phyloP scores from a whole-genome alignment of 2,797 vertebrate species.

The Coccyzus lansbergi region DNA sequence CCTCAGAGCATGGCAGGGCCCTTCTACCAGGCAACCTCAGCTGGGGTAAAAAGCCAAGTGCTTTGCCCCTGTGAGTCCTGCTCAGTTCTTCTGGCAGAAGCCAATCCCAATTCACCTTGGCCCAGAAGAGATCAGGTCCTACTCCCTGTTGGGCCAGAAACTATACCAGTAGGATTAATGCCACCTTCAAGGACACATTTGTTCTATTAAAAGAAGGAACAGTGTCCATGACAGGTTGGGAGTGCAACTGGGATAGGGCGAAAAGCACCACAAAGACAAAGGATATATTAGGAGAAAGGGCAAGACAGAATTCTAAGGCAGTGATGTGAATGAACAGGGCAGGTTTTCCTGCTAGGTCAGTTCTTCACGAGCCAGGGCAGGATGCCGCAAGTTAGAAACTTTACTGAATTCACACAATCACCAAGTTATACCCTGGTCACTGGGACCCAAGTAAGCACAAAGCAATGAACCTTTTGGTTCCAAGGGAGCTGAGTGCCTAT shows the following conservation, averaged over 20 bases:
- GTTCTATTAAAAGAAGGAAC: background rate
- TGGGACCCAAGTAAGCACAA: background rate
- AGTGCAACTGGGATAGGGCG: background rate
- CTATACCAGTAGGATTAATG: background rate
- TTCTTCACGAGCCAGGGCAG: background rate
- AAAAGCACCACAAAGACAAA: background rate
- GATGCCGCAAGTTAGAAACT: background rate
- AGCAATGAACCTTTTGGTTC: background rate
- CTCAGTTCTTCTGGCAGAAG: background rate
- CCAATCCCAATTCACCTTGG: background rate
- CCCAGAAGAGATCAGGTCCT: background rate
- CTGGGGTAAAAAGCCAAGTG: accelerated
- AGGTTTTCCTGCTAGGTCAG: background rate
- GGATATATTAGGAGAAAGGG: background rate
- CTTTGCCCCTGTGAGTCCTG: background rate
- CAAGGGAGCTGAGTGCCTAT: background rate
- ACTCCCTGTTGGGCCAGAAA: background rate
- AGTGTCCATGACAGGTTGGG: background rate
- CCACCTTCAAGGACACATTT: background rate
- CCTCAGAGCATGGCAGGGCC: background rate
- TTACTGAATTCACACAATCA: background rate
- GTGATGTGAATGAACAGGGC: background rate
- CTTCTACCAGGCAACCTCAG: background rate
- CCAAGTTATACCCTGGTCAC: background rate
- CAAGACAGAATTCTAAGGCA: background rate